Evolutionary conservation across 2,888 invertebrate genomes (phyloP), one percentile per base, ranked within the genome.

Genomic region (Tetragonula carbonaria): DNA sequence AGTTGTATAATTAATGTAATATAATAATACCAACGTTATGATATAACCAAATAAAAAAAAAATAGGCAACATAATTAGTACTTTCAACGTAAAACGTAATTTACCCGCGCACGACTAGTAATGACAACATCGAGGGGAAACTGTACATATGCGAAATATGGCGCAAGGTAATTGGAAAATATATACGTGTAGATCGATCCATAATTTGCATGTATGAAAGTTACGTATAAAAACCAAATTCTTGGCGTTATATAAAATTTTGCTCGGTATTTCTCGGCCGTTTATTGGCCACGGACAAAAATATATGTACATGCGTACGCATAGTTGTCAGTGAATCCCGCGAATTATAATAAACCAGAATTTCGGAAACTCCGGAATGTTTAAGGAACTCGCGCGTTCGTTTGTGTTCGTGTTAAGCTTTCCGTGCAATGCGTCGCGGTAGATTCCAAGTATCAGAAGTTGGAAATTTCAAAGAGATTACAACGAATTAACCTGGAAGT

Each of bases 401-500:
- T 78, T 38, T 80, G 55, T 80, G 50, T 82, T 74, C 72, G 73
- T 63, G 80, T 70, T 87, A 89, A 89, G 80, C 74, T 38, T 65
- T 73, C 55, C 59, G 72, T 23, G 66, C 18, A 78, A 78, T 73
- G 75, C 80, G 71, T 75, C 72, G 80, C 53, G 72, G 83, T 75
- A 68, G 74, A 67, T 83, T 80, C 87, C 78, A 87, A 87, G 89
- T 88, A 87, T 88, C 84, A 86, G 86, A 80, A 91, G 91, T 91
- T 91, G 85, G 89, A 86, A 92, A 92, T 91, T 92, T 91, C 87
- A 74, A 90, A 91, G 90, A 91, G 91, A 92, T 92, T 91, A 91
- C 90, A 89, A 88, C 89, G 90, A 92, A 91, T 92, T 92, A 91
- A 89, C 80, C 88, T 70, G 77, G 65, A 71, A 73, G 86, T 72